phyloP scores from a whole-genome alignment of 2,797 vertebrate species.

The Taeniopygia guttata region DNA sequence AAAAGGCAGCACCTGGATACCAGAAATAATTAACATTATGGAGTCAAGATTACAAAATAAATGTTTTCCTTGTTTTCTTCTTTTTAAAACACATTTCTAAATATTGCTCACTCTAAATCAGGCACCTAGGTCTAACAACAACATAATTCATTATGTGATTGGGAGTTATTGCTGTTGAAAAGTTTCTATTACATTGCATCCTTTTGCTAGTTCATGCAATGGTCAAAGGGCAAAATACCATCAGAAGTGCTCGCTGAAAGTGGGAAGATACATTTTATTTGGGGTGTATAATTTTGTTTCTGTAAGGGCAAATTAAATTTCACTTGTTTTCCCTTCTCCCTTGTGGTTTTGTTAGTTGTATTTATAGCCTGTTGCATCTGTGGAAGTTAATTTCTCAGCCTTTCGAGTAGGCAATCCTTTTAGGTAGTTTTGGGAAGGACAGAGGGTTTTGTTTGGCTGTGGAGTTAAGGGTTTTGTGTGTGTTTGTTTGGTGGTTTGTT shows the following conservation, averaged over 20 bases:
- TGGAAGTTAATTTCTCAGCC: not conserved
- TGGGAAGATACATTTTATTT: not conserved
- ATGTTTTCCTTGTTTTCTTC: not conserved
- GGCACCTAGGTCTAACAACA: not conserved
- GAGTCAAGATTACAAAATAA: not conserved
- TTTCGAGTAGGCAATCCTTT: not conserved
- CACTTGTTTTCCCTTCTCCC: not conserved
- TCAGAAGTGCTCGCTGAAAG: not conserved
- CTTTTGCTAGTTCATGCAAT: not conserved
- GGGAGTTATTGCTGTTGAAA: not conserved
- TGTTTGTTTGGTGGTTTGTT: not conserved
- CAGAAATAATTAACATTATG: not conserved
- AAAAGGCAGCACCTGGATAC: not conserved
- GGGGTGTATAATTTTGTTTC: not conserved
- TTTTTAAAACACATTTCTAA: not conserved
- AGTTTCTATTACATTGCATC: not conserved
- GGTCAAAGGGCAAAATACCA: not conserved
- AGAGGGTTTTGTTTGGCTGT: not conserved
- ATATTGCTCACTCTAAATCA: not conserved
- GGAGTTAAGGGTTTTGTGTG: not conserved
- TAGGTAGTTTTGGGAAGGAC: not conserved
- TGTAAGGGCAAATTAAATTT: not conserved
- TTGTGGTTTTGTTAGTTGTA: not conserved
- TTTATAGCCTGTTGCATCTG: not conserved
- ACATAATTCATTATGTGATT: not conserved